Evolutionary conservation across 2,888 invertebrate genomes (phyloP), one percentile per base, ranked within the genome.

Genomic region (Chloroclystis v-ata): DNA sequence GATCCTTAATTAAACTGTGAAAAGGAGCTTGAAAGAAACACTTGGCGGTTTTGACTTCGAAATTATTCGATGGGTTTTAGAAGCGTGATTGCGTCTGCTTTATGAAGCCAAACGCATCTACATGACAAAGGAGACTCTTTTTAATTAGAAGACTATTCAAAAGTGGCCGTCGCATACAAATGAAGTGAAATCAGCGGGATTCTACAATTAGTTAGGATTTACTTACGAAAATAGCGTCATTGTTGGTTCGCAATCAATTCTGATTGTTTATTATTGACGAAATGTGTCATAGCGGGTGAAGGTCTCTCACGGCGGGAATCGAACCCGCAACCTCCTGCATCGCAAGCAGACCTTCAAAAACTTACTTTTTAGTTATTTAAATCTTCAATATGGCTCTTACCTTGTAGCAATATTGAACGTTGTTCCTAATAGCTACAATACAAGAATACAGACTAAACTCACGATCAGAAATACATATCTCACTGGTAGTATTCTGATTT

Each of bases 61-160:
- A 69, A 75, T 72, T 76, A 75, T 75, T 75, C 69, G 63, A 73
- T 69, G 69, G 71, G 68, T 66, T 65, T 59, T 60, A 60, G 49
- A 54, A 63, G 64, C 69, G 62, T 75, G 77, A 77, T 77, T 77
- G 75, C 70, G 67, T 55, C 61, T 45, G 33, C 44, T 39, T 50
- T 43, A 39, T 46, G 40, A 50, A 50, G 45, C 41, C 64, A 59
- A 35, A 69, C 67, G 66, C 65, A 81, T 81, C 79, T 78, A 75
- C 80, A 81, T 81, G 56, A 78, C 78, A 81, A 81, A 81, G 80
- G 72, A 60, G 59, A 72, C 72, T 79, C 76, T 78, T 81, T 79
- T 81, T 79, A 81, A 81, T 81, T 78, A 80, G 73, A 69, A 67
- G 76, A 75, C 78, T 76, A 77, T 78, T 78, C 65, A 63, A 61